A percentile compares a stretch with the other conserved stretches of the same genome.
Conservation (phyloP, 2,888 invertebrate species). For the Gymnosoma rotundatum region DNA sequence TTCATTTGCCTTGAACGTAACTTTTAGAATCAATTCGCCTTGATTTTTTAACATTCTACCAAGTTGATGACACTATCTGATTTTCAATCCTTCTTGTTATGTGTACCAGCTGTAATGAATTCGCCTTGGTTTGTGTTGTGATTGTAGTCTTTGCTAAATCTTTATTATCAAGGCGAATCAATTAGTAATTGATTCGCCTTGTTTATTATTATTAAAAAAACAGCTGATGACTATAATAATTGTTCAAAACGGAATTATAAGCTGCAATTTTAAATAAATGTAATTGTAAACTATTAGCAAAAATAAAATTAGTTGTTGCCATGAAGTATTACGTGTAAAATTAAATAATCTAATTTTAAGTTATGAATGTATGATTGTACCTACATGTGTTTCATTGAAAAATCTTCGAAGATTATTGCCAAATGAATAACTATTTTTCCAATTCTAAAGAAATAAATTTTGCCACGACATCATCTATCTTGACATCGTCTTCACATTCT, state of each 20-base stretch:
- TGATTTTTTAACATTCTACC: too few species aligned
- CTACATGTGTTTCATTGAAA: not conserved
- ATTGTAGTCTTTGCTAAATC: too few species aligned
- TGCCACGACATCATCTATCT: constrained; percentile 64
- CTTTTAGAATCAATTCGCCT: too few species aligned
- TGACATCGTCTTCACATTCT: constrained; percentile 11
- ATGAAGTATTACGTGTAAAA: constrained; percentile 13
- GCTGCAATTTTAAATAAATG: too few species aligned
- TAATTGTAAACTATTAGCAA: not conserved
- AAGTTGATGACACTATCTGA: too few species aligned
- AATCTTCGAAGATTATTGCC: not conserved
- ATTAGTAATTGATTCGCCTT: not conserved
- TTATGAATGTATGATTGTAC: not conserved
- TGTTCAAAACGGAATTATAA: too few species aligned
- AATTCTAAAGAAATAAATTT: constrained; percentile 33
- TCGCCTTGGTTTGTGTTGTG: too few species aligned
- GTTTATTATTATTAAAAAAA: not conserved
- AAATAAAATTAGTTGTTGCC: constrained; percentile 22
- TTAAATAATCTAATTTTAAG: not conserved
- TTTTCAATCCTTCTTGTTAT: too few species aligned
- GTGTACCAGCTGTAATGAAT: too few species aligned
- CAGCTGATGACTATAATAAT: constrained; percentile 27
- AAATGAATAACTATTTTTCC: constrained; percentile 55
- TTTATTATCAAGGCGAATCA: too few species aligned
- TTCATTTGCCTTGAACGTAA: too few species aligned